phyloP scores from a whole-genome alignment of 2,888 invertebrate species.

The Micoletzkya japonica region DNA sequence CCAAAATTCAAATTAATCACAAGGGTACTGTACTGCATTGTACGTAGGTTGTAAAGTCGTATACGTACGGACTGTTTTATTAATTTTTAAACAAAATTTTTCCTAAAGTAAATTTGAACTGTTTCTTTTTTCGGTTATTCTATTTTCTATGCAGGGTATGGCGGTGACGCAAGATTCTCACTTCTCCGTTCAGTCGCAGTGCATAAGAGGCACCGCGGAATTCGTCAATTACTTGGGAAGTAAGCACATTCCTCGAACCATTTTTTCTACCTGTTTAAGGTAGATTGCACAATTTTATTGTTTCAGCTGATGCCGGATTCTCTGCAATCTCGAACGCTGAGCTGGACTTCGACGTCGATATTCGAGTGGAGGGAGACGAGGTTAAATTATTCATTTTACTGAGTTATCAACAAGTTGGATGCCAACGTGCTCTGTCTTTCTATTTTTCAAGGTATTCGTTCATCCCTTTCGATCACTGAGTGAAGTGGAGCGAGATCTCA shows the following conservation, averaged over 20 bases:
- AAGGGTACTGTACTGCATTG: not conserved
- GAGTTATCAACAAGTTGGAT: too few species aligned
- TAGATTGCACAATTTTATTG: not conserved
- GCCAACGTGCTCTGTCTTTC: too few species aligned
- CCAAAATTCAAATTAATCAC: not conserved
- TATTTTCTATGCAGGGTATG: too few species aligned
- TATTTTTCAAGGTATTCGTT: slow-evolving; percentile 7
- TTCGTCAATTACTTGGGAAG: slow-evolving; percentile 11
- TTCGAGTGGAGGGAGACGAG: slow-evolving; percentile 24
- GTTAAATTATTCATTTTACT: not conserved
- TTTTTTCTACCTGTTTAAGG: not conserved
- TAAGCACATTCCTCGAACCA: not conserved
- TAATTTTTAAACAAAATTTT: not conserved
- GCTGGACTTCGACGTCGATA: slow-evolving; percentile 18
- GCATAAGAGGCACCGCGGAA: slow-evolving; percentile 13
- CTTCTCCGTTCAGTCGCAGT: slow-evolving; percentile 5
- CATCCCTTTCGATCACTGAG: slow-evolving; percentile 8
- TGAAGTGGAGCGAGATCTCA: slow-evolving; percentile 23
- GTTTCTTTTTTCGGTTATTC: not conserved
- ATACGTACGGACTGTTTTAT: not conserved
- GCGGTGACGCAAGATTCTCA: slow-evolving; percentile 2
- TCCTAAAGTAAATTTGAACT: not conserved
- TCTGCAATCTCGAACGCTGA: slow-evolving; percentile 5
- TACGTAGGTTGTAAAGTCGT: not conserved
- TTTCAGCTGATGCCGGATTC: slow-evolving; percentile 22